Evolutionary conservation across 2,797 vertebrate species (phyloP), one percentile per base, ranked within the genome.

Genomic region (Myoxocephalus aenaeus): DNA sequence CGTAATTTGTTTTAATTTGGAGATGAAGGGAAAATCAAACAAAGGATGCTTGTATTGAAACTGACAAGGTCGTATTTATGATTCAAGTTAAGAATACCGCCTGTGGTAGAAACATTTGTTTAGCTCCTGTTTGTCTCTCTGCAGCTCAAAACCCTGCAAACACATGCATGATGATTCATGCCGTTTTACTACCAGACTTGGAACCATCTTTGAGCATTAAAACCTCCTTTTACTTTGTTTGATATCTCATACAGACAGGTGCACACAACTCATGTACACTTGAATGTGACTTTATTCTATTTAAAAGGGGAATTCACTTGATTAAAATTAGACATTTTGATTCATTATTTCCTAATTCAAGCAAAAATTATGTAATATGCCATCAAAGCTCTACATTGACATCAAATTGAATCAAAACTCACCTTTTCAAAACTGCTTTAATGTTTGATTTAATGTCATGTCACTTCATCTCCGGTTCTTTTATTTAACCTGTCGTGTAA

Each of bases 1-100:
- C 27, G 65, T 58, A 27, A 81, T 86, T 83, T 86, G 80, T 70
- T 88, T 82, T 69, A 69, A 69, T 82, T 78, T 68, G 44, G 50
- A 73, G 51, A 84, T 71, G 70, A 79, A 65, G 67, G 66, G 58
- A 75, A 75, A 78, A 64, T 65, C 65, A 77, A 82, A 91, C 80
- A 88, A 88, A 71, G 68, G 51, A 64, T 25, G 59, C 48, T 78
- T 86, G 74, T 38, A 25, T 77, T 77, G 61, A 70, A 86, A 79
- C 63, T 51, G 50, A 82, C 40, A 17, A 10, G 18, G 62, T 38
- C 0, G 1, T 27, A 64, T 66, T 66, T 27, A 51, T 66, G 66
- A 70, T 36, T 64, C 17, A 67, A 32, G 51, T 70, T 36, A 40
- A 69, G 4, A 51, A 6, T 2, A 20, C 50, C 59, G 51, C 20